Conservation (phyloP, 2,113 vertebrate genomes). For the Gulo gulo region DNA sequence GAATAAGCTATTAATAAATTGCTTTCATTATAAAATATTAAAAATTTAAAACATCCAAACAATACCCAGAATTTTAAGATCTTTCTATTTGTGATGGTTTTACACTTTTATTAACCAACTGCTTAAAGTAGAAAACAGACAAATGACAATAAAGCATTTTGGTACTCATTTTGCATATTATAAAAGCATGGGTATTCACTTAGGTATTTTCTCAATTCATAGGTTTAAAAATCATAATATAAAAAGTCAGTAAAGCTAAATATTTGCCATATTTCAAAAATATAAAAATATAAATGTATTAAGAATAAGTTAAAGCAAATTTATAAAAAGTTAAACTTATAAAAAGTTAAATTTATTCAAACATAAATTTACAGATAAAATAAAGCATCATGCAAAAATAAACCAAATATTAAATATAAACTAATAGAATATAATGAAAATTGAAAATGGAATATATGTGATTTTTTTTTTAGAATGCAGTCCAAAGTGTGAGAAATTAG, state of each 20-base stretch:
- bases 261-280: neutral
- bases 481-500: neutral
- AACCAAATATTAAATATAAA: conserved; percentile 24
- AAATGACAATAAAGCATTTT: neutral
- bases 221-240: neutral
- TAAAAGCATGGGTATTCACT: neutral
- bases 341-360: conserved; percentile 27
- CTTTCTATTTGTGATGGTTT: neutral
- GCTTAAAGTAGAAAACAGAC: neutral
- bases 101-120: neutral
- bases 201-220: neutral
- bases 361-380: neutral
- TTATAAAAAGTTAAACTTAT: conserved; percentile 29
- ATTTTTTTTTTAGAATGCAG: neutral
- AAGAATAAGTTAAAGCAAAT: neutral
- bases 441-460: neutral
- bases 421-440: neutral
- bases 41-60: conserved; percentile 6
- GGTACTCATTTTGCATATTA: neutral
- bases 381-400: neutral
- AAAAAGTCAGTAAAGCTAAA: conserved; percentile 13
- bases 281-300: neutral
- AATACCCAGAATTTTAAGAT: neutral
- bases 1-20: neutral
- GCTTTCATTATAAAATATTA: conserved; percentile 12